Evolutionary conservation across 2,888 invertebrate species (phyloP), one percentile per base, ranked within the genome.

Genomic region (Drosophila cyrtoloma): DNA sequence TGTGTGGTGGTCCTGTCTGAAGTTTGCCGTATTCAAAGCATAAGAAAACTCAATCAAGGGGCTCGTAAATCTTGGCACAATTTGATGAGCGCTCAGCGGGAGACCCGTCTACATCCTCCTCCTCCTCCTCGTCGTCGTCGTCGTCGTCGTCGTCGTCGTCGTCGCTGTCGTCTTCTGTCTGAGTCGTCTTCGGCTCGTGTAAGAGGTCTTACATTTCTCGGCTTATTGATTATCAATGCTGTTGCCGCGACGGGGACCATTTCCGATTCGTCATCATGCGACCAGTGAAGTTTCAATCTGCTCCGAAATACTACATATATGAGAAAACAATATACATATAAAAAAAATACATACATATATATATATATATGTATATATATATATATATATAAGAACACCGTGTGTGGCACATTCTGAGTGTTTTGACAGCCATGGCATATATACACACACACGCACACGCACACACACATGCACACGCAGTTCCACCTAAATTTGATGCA

Each of bases 21-120:
- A 81, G 90, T 88, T 90, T 72, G 85, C 90, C 86, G 91, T 90
- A 90, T 89, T 89, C 89, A 86, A 90, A 89, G 87, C 86, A 84
- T 70, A 90, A 90, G 91, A 87, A 87, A 91, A 91, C 87, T 87
- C 87, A 87, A 87, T 91, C 87, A 87, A 87, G 91, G 61, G 68
- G 77, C 86, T 89, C 91, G 88, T 87, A 87, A 87, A 87, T 87
- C 87, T 87, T 91, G 84, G 81, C 83, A 81, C 90, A 87, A 91
- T 87, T 87, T 87, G 91, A 87, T 89, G 87, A 89, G 88, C 88
- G 85, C 86, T 74, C 86, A 71, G 86, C 84, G 89, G 86, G 90
- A 86, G 84, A 89, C 53, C 37, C 78, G 55, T 68, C 72, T 55
- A 51, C 30, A 52, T 67, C 66, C 47, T 30, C 78, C n/a, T 59